Conservation (phyloP, 2,797 vertebrate genomes). For the Mionectes olivaceus region DNA sequence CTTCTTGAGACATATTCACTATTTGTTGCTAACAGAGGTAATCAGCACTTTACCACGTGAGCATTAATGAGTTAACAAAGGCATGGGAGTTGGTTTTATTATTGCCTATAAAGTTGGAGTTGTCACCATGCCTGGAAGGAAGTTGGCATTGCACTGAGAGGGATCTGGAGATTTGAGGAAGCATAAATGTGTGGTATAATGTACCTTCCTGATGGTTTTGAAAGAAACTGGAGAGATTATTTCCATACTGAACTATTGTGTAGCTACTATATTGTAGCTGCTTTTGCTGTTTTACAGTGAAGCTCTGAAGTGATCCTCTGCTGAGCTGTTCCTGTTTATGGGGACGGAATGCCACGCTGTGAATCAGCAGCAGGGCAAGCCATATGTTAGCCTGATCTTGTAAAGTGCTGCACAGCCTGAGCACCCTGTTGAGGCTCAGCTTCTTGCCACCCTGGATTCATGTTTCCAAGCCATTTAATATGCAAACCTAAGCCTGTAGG, state of each 20-base stretch:
- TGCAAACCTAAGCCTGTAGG: background rate
- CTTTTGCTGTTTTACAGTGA: background rate
- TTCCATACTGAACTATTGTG: background rate
- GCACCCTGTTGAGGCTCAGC: background rate
- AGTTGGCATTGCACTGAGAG: background rate
- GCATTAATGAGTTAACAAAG: background rate
- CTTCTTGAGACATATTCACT: background rate
- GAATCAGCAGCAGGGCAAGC: background rate
- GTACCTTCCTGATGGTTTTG: background rate
- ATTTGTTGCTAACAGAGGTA: background rate
- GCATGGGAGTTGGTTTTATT: background rate
- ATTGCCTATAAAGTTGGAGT: background rate
- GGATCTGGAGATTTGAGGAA: background rate
- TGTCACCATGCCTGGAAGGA: background rate
- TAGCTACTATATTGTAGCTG: background rate
- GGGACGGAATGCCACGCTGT: background rate
- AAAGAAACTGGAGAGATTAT: background rate
- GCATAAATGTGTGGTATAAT: background rate
- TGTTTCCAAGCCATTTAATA: conserved; percentile 26
- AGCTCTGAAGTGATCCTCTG: background rate
- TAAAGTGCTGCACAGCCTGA: background rate
- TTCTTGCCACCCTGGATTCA: background rate
- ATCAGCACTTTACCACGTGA: background rate
- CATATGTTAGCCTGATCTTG: background rate
- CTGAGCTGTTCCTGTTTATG: background rate